Evolutionary conservation across 2,113 vertebrate genomes (phyloP).

Genomic region (Marcusenius ussheri): DNA sequence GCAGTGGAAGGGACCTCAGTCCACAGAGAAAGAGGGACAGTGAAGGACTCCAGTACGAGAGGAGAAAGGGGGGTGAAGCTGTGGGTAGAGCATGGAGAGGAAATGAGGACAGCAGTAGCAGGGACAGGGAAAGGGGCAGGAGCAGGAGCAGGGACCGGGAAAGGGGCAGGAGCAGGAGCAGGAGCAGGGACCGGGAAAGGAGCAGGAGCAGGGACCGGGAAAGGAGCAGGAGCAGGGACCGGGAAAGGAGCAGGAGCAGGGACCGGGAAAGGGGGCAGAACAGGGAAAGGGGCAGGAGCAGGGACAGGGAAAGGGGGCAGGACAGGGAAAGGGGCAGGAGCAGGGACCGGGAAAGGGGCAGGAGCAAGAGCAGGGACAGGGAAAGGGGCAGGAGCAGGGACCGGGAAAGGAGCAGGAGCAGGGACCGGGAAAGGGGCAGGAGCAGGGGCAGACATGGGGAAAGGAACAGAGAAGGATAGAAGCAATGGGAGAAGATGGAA

Average conservation of each 20-base stretch:
- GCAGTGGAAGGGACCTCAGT: not conserved
- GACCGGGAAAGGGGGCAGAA: not conserved
- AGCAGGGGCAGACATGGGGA: not conserved
- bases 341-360: not conserved
- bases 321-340: not conserved
- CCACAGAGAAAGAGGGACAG: conserved; percentile 32
- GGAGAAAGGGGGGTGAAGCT: not conserved
- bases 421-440: not conserved
- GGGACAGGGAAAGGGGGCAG: conserved; percentile 30
- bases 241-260: not conserved
- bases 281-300: not conserved
- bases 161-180: not conserved
- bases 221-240: not conserved
- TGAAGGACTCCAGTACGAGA: conserved; percentile 32
- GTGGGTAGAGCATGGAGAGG: not conserved
- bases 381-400: not conserved
- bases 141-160: not conserved
- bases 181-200: not conserved
- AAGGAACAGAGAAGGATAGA: not conserved
- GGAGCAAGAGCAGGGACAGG: not conserved
- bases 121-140: not conserved
- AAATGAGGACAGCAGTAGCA: not conserved
- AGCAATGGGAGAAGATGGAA: not conserved
- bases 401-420: not conserved
- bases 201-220: too few relatives aligned